A percentile compares a stretch with the other conserved stretches of the same genome.
These are phyloP conservation scores for Sesia bembeciformis DNA, from an alignment of 2,888 invertebrate genomes.

Conservation along the genomic window DNA sequence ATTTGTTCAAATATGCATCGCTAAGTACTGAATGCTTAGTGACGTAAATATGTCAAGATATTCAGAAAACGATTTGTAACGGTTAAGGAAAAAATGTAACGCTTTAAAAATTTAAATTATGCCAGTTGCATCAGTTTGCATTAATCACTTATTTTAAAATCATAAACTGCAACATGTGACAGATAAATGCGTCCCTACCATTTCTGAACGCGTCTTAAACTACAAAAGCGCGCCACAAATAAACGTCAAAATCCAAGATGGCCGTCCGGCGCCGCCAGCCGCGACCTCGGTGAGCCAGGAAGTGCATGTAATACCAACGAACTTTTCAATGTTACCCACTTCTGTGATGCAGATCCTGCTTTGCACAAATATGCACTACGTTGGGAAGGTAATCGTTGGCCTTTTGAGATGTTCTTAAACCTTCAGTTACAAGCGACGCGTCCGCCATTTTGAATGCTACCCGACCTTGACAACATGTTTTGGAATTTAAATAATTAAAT, in stretches of 20 bases:
- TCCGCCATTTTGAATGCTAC: constrained; percentile 33
- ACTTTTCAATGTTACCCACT: constrained; percentile 69
- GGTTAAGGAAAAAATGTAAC: neutral
- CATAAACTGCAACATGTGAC: neutral
- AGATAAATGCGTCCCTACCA: constrained; percentile 27
- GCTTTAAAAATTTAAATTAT: neutral
- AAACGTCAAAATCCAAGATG: constrained; percentile 69
- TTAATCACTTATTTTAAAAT: neutral
- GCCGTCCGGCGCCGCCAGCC: constrained; percentile 32
- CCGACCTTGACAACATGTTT: neutral
- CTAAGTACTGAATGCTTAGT: too few species aligned
- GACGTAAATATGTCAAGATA: too few species aligned
- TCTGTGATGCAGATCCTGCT: constrained; percentile 40
- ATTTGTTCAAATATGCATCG: too few species aligned
- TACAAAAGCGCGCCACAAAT: constrained; percentile 61
- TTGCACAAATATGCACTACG: constrained; percentile 30
- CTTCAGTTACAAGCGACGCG: constrained; percentile 8
- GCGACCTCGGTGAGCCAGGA: constrained; percentile 58
- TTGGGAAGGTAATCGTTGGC: constrained; percentile 23
- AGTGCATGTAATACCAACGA: constrained; percentile 71
- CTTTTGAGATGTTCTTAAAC: constrained; percentile 34
- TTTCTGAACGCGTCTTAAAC: constrained; percentile 27
- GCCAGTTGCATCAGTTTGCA: neutral
- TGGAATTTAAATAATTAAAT: neutral
- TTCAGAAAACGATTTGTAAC: too few species aligned